Base-by-base conservation (phyloP, 2,888 invertebrate species). In the Alloscopus bannaensis region DNA sequence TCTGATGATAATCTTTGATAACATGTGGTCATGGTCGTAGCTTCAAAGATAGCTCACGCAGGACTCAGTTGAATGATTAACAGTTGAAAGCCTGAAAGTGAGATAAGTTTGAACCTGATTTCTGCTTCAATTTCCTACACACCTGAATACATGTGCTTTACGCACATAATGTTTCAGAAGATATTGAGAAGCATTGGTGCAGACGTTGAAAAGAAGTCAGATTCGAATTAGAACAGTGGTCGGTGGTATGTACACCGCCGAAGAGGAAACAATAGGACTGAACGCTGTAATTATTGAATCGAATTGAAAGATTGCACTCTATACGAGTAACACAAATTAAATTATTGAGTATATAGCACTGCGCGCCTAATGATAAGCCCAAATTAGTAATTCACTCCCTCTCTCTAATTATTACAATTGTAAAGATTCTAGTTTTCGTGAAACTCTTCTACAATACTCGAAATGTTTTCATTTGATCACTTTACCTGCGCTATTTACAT, bases 21-120 rank as follows among this genome's bases (percentile, higher is more conserved):
- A 47, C 22, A 60, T 31, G 47, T 70, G 70, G 70, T 70, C 70
- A 70, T 60, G 70, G 70, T 60, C 70, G 70, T 22, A 60, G 70
- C 31, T 59, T 45, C 13, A 24, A 70, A 70, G 4, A 24, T 36
- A 36, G 45, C 20, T 16, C 20, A 52, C 2, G 52, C 24, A 40
- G 26, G 20, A 36, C n/a, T 65, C 64, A 47, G 11, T 26, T 26
- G 50, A 20, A 13, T 36, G 36, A 36, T 36, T 36, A 6, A 36
- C 6, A 36, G 6, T 6, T 36, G 36, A 36, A 13, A 8, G 36
- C 6, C 8, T 36, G 36, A 8, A 13, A 6, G 36, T 36, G 8
- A 13, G 36, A 36, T 36, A 8, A 8, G 6, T 36, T 36, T 8
- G 6, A 36, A 13, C 13, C 13, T 36, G 13, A 8, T 36, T 6